phyloP scores from a whole-genome alignment of 2,888 invertebrate species.

The Mythimna pallens region DNA sequence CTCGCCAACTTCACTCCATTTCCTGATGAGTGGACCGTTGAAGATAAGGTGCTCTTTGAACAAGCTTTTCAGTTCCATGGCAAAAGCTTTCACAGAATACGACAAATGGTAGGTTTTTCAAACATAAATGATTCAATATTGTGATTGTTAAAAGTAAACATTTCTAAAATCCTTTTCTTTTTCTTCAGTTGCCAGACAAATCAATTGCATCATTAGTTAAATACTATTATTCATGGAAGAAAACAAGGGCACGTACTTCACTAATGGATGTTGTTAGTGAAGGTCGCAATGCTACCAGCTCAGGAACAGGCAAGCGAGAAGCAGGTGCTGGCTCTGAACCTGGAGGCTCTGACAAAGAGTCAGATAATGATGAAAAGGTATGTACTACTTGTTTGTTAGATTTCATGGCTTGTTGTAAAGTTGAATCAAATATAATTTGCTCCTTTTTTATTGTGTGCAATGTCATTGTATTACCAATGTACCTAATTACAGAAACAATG shows the following conservation, averaged over 20 bases:
- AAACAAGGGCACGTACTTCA: constrained; percentile 97
- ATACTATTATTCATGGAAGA: constrained; percentile 99
- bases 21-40: constrained; percentile 99
- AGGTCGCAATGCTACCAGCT: constrained; percentile 93
- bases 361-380: constrained; percentile 97
- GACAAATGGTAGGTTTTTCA: constrained; percentile 96
- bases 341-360: constrained; percentile 95
- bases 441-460: constrained; percentile 65
- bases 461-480: constrained; percentile 61
- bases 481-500: constrained; percentile 46
- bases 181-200: constrained; percentile 97
- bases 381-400: constrained; percentile 71
- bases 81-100: constrained; percentile 98
- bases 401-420: constrained; percentile 58
- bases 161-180: constrained; percentile 32
- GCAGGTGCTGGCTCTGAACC: constrained; percentile 95
- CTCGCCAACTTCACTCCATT: constrained; percentile 99
- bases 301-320: constrained; percentile 92
- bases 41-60: constrained; percentile 99
- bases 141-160: neutral
- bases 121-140: neutral
- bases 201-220: constrained; percentile 98
- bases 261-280: constrained; percentile 97
- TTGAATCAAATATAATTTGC: constrained; percentile 68
- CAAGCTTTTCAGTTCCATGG: constrained; percentile 99